These are phyloP conservation scores for Hipposideros larvatus DNA, from an alignment of 2,797 vertebrate genomes.

Conservation along the genomic window DNA sequence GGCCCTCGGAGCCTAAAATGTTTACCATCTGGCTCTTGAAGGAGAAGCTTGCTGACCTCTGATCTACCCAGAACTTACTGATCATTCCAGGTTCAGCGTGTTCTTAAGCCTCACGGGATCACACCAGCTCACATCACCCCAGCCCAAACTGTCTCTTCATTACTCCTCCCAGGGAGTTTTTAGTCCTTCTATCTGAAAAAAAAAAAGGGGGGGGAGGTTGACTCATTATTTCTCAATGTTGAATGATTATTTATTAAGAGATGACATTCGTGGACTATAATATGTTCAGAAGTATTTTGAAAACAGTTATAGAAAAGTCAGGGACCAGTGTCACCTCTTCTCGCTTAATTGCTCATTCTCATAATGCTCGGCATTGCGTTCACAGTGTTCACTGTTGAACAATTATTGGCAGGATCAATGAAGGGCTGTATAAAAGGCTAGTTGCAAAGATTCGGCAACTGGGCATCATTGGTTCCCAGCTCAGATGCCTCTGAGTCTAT, in stretches of 20 bases:
- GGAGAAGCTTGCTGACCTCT: not conserved
- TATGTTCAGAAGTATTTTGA: not conserved
- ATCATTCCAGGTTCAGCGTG: not conserved
- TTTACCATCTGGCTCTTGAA: not conserved
- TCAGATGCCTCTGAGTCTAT: not conserved
- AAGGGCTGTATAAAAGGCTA: not conserved
- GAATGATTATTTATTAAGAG: not conserved
- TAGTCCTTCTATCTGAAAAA: not conserved
- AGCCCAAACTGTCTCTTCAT: not conserved
- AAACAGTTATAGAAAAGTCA: not conserved
- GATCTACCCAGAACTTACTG: not conserved
- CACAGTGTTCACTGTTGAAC: not conserved
- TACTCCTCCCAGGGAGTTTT: not conserved
- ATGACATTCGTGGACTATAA: not conserved
- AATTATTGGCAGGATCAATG: not conserved
- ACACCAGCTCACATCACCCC: not conserved
- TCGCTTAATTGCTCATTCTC: not conserved
- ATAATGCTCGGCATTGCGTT: fast-evolving
- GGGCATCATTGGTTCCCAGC: not conserved
- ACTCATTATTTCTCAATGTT: not conserved
- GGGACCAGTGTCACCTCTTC: not conserved
- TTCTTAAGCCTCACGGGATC: not conserved
- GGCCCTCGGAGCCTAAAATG: not conserved
- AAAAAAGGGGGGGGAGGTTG: not conserved
- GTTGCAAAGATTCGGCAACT: not conserved